Percentiles rank a stretch among this genome's conserved stretches.
Conservation (phyloP, 1,140 invertebrate species). For the Antheraea pernyi region DNA sequence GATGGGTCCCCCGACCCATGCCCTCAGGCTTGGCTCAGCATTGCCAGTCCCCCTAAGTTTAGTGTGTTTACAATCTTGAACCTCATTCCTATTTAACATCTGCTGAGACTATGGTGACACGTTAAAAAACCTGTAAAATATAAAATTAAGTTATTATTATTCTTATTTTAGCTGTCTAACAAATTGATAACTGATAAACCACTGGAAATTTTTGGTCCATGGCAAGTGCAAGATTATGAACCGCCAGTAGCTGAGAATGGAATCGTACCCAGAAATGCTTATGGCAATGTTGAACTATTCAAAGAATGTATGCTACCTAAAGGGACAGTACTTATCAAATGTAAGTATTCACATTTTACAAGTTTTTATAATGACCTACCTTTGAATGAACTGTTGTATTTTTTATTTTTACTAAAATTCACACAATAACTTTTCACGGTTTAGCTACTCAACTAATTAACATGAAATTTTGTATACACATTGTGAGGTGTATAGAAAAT, state of each 20-base stretch:
- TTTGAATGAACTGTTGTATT: neutral
- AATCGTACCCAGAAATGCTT: constrained; percentile 96
- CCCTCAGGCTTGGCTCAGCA: too few species aligned
- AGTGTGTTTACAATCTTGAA: too few species aligned
- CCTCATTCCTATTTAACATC: too few species aligned
- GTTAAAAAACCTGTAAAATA: too few species aligned
- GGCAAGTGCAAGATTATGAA: constrained; percentile 95
- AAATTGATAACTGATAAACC: constrained; percentile 86
- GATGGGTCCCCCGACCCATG: too few species aligned
- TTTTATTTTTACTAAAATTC: too few species aligned
- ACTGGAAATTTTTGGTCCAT: constrained; percentile 95
- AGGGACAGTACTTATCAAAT: constrained; percentile 93
- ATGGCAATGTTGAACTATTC: constrained; percentile 99
- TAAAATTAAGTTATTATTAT: neutral
- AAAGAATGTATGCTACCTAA: constrained; percentile 96
- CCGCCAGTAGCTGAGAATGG: constrained; percentile 95
- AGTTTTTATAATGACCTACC: neutral
- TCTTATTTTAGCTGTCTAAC: constrained; percentile 83
- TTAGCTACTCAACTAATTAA: too few species aligned
- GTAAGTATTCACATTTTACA: constrained; percentile 77
- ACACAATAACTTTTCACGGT: too few species aligned
- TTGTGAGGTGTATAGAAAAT: too few species aligned
- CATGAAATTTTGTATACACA: too few species aligned
- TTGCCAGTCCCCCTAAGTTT: too few species aligned
- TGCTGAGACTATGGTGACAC: too few species aligned